phyloP scores from a whole-genome alignment of 2,888 invertebrate species.

The Sturmia bella region DNA sequence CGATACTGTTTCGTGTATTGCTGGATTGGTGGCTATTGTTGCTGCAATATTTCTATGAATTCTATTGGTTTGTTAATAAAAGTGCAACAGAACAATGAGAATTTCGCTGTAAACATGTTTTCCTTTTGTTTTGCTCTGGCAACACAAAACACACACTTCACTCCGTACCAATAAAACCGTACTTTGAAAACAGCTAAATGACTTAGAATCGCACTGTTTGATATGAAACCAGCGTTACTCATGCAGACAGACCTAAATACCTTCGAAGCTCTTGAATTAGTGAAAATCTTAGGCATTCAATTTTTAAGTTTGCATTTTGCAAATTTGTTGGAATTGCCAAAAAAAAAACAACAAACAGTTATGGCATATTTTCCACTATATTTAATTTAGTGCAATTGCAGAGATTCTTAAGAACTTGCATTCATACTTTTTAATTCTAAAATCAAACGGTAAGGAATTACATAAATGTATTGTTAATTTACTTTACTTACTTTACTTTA shows the following conservation, averaged over 20 bases:
- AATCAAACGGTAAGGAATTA: too few relatives aligned
- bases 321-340: constrained; percentile 72
- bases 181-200: constrained; percentile 8
- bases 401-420: too few relatives aligned
- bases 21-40: constrained; percentile 41
- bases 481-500: too few relatives aligned
- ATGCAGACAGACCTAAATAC: constrained; percentile 70
- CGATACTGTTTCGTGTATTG: constrained; percentile 8
- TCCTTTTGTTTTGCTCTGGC: constrained; percentile 42
- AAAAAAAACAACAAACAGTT: constrained; percentile 75
- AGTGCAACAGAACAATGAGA: constrained; percentile 49
- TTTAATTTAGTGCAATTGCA: too few relatives aligned
- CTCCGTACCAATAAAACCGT: constrained; percentile 33
- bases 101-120: constrained; percentile 58
- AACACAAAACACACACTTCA: not conserved
- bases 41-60: constrained; percentile 38
- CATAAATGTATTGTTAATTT: too few relatives aligned
- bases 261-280: constrained; percentile 45
- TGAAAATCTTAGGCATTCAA: constrained; percentile 13
- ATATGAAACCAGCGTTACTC: not conserved
- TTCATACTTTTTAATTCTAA: too few relatives aligned
- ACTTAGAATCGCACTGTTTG: constrained; percentile 3
- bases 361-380: constrained; percentile 52
- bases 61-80: constrained; percentile 35
- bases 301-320: not conserved